A percentile compares a stretch with the other conserved stretches of the same genome.
Conservation (phyloP, 2,888 invertebrate genomes). For the Rhagonycha fulva region DNA sequence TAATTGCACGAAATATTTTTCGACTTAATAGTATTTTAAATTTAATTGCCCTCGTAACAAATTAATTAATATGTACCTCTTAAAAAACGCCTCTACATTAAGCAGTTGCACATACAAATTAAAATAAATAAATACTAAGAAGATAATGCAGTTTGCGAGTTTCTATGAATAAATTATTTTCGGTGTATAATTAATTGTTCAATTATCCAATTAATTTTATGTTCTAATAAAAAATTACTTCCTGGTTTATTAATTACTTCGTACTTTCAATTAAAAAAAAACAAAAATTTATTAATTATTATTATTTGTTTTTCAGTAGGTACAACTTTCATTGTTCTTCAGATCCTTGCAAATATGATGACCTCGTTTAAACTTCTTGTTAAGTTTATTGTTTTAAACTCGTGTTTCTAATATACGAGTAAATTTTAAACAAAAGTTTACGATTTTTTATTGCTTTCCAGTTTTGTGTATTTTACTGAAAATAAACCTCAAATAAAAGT, state of each 20-base stretch:
- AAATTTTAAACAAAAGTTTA: too few relatives aligned
- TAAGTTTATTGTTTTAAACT: not conserved
- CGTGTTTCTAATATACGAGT: too few relatives aligned
- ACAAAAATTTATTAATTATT: too few relatives aligned
- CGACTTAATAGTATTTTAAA: not conserved
- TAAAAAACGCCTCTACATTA: not conserved
- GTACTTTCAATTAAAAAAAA: too few relatives aligned
- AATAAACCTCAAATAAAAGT: too few relatives aligned
- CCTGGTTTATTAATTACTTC: not conserved
- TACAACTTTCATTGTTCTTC: not conserved
- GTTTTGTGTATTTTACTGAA: too few relatives aligned
- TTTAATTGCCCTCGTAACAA: not conserved
- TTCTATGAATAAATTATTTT: not conserved
- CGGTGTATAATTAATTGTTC: not conserved
- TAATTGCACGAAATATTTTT: not conserved
- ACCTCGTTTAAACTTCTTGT: not conserved
- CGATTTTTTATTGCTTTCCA: too few relatives aligned
- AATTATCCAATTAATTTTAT: not conserved
- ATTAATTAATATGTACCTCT: not conserved
- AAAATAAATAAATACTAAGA: not conserved
- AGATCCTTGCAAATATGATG: not conserved
- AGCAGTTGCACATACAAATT: not conserved
- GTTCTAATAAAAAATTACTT: not conserved
- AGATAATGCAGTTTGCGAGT: not conserved
- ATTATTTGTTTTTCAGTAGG: not conserved